phyloP scores from a whole-genome alignment of 2,113 vertebrate species.

The Platysteira castanea region DNA sequence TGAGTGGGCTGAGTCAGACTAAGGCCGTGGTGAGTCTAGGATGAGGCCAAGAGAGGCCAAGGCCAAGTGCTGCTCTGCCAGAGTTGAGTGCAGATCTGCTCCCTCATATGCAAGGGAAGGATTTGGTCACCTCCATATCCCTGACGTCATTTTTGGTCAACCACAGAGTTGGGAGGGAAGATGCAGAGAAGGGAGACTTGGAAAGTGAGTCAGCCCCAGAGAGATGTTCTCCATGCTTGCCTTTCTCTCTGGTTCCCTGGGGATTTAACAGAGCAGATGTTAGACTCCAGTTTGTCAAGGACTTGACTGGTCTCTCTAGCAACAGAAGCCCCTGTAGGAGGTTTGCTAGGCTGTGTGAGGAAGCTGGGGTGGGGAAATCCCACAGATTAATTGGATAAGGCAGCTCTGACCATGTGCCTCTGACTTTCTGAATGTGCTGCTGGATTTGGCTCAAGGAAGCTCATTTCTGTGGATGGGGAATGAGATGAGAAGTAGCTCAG shows the following conservation, averaged over 20 bases:
- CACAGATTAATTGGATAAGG: neutral
- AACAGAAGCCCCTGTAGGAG: neutral
- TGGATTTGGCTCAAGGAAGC: neutral
- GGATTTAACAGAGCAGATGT: neutral
- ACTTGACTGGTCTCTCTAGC: neutral
- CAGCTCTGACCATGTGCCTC: neutral
- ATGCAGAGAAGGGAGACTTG: neutral
- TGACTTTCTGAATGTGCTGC: neutral
- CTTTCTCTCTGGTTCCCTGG: neutral
- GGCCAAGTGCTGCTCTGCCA: neutral
- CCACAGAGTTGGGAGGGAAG: neutral
- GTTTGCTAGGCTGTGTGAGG: neutral
- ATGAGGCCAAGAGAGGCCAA: neutral
- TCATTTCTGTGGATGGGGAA: neutral
- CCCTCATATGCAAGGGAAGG: neutral
- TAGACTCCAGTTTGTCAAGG: neutral
- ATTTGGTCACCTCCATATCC: neutral
- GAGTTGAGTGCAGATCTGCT: neutral
- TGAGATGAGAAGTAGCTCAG: neutral
- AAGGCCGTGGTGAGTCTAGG: neutral
- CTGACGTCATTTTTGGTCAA: neutral
- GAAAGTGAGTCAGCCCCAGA: neutral
- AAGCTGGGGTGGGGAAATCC: neutral
- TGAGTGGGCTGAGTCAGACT: neutral
- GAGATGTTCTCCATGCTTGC: neutral